Conservation (phyloP, 2,113 vertebrate species). For the Serilophus lunatus region DNA sequence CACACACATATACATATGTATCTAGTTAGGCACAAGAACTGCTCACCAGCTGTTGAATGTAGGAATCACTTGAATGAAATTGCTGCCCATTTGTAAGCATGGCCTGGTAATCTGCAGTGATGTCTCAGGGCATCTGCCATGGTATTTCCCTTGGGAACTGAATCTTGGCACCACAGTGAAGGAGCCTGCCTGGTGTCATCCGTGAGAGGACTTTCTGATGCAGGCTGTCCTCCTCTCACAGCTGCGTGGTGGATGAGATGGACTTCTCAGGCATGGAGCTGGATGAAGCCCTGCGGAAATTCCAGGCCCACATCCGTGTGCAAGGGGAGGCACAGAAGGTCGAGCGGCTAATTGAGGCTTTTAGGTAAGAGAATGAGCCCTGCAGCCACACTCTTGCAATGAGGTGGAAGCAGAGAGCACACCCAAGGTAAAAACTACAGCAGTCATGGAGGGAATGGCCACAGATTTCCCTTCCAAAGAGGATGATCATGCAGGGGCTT, state of each 20-base stretch:
- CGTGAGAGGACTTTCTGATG: background rate
- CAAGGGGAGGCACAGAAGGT: conserved; percentile 98
- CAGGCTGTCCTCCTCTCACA: conserved; percentile 39
- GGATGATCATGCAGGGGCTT: background rate
- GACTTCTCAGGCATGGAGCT: conserved; percentile 98
- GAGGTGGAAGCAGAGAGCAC: background rate
- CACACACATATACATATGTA: background rate
- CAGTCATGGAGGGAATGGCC: background rate
- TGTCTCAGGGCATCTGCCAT: background rate
- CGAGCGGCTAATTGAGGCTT: conserved; percentile 98
- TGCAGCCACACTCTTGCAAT: background rate
- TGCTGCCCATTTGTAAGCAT: background rate
- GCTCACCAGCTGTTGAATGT: background rate
- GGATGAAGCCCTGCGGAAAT: conserved; percentile 94
- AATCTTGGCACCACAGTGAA: background rate
- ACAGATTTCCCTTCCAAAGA: background rate
- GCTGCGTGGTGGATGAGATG: conserved; percentile 98
- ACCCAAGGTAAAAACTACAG: background rate
- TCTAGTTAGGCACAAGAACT: background rate
- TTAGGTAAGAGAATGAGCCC: conserved; percentile 80
- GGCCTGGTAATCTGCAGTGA: background rate
- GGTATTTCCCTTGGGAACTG: background rate
- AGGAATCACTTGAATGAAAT: background rate
- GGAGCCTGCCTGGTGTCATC: background rate
- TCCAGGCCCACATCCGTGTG: conserved; percentile 96